Conservation (phyloP, 2,113 vertebrate genomes). For the Chionomys nivalis region DNA sequence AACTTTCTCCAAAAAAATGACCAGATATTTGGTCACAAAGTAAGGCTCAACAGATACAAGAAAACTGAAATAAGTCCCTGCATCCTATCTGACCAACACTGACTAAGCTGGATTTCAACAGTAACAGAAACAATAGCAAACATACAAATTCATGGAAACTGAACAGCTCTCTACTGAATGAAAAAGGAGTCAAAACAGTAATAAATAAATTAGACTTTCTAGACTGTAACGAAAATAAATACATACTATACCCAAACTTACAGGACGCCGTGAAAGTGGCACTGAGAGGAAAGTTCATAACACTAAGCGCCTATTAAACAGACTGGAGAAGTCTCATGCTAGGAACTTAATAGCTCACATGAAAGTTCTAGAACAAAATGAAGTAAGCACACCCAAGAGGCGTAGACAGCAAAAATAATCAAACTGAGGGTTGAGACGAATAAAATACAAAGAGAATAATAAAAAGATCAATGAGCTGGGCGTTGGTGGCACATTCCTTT, state of each 20-base stretch:
- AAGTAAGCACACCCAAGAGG: too few relatives aligned
- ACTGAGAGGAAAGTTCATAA: too few relatives aligned
- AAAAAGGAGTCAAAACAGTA: neutral
- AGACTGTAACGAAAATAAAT: neutral
- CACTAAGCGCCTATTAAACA: too few relatives aligned
- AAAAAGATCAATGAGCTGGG: too few relatives aligned
- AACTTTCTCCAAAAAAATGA: neutral
- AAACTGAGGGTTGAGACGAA: too few relatives aligned
- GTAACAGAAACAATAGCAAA: neutral
- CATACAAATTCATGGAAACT: neutral
- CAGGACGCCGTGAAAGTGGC: too few relatives aligned
- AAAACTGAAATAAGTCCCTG: neutral
- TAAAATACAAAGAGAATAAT: too few relatives aligned
- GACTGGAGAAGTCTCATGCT: too few relatives aligned
- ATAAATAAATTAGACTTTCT: neutral
- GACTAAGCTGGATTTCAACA: neutral
- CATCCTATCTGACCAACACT: neutral
- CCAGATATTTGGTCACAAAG: neutral
- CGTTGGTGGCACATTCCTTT: too few relatives aligned
- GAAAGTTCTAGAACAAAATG: too few relatives aligned
- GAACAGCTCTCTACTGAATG: neutral
- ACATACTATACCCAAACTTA: neutral
- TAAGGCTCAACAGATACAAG: neutral
- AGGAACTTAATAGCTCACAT: too few relatives aligned
- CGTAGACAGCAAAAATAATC: too few relatives aligned